Conservation (phyloP, 1,140 invertebrate species). For the Aphis gossypii region DNA sequence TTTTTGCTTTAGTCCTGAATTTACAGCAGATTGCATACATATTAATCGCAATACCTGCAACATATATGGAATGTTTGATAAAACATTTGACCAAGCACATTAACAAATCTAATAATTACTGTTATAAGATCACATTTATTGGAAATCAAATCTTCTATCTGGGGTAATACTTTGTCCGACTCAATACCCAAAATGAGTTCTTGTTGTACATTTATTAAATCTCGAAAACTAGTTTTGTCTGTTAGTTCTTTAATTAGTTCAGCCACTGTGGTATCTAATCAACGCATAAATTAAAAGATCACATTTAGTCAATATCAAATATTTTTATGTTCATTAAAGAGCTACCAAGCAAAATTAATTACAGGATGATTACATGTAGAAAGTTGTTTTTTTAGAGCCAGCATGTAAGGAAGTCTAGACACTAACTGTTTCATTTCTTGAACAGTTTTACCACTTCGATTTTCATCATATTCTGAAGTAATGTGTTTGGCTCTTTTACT, state of each 20-base stretch:
- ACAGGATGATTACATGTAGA: slow-evolving; percentile 64
- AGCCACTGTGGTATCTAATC: slow-evolving; percentile 76
- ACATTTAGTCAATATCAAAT: background rate
- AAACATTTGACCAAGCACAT: background rate
- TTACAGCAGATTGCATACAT: slow-evolving; percentile 86
- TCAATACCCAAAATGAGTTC: slow-evolving; percentile 91
- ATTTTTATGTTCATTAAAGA: slow-evolving; percentile 65
- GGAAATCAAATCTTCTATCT: slow-evolving; percentile 91
- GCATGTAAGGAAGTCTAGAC: slow-evolving; percentile 84
- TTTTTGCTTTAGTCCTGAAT: slow-evolving; percentile 90
- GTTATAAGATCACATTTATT: slow-evolving; percentile 81
- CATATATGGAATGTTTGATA: background rate
- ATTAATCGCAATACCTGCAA: slow-evolving; percentile 80
- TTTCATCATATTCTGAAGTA: slow-evolving; percentile 82
- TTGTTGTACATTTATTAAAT: slow-evolving; percentile 80
- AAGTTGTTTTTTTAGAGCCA: slow-evolving; percentile 78
- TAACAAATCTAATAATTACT: slow-evolving; percentile 63
- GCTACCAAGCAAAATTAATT: slow-evolving; percentile 68
- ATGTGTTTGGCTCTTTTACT: slow-evolving; percentile 88
- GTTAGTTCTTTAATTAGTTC: slow-evolving; percentile 78
- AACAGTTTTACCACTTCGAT: slow-evolving; percentile 85
- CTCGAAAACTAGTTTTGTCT: slow-evolving; percentile 72
- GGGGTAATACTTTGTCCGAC: slow-evolving; percentile 84
- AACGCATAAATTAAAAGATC: slow-evolving; percentile 59
- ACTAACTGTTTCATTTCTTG: slow-evolving; percentile 95